Conservation (phyloP, 2,797 vertebrate species). For the Fringilla coelebs region DNA sequence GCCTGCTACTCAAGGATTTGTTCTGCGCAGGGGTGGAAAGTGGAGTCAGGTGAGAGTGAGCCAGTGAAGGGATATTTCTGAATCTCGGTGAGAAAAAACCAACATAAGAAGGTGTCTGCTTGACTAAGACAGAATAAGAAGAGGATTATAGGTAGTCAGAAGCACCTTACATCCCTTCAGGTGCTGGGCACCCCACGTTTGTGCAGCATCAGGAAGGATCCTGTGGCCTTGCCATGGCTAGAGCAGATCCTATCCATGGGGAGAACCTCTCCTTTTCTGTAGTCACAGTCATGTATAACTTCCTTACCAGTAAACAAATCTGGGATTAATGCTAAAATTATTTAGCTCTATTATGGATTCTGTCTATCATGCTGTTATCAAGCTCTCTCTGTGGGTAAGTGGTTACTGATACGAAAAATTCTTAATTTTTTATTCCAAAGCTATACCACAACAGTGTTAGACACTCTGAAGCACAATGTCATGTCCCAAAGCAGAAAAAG, state of each 20-base stretch:
- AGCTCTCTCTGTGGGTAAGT: background rate
- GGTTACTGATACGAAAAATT: background rate
- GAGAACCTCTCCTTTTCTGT: background rate
- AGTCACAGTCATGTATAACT: too few relatives aligned
- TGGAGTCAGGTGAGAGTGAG: background rate
- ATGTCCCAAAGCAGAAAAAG: background rate
- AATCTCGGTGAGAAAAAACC: background rate
- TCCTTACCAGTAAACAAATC: background rate
- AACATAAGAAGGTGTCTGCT: background rate
- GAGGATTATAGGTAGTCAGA: background rate
- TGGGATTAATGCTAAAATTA: background rate
- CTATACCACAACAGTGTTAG: background rate
- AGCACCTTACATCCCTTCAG: background rate
- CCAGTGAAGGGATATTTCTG: background rate
- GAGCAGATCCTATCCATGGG: background rate
- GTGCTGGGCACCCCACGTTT: rapidly evolving
- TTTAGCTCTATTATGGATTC: background rate
- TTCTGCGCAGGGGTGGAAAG: background rate
- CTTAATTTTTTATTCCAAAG: background rate
- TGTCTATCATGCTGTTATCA: background rate
- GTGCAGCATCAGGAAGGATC: background rate
- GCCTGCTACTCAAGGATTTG: background rate
- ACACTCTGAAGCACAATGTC: background rate
- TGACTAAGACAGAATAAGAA: background rate
- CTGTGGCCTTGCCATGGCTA: background rate